Conservation (phyloP, 1,140 invertebrate genomes). For the Antheraea mylitta region DNA sequence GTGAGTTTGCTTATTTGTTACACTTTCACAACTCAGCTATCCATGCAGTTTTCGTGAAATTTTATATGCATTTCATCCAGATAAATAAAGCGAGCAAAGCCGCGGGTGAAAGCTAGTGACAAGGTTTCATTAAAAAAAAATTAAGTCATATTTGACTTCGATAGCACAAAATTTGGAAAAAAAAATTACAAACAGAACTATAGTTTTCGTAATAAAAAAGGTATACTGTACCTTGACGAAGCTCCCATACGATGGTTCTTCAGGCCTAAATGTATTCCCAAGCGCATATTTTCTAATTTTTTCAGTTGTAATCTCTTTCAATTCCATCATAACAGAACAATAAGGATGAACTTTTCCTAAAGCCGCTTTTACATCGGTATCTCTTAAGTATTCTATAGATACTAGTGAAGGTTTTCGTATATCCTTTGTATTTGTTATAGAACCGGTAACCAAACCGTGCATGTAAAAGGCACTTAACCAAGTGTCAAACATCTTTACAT, state of each 20-base stretch:
- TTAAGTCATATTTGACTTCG: too few relatives aligned
- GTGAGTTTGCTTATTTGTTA: too few relatives aligned
- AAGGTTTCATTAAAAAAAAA: too few relatives aligned
- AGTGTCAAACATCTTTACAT: conserved; percentile 74
- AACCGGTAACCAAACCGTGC: conserved; percentile 60
- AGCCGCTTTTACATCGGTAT: conserved; percentile 34
- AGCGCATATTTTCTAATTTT: conserved; percentile 59
- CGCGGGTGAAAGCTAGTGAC: too few relatives aligned
- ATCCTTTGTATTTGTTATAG: conserved; percentile 36
- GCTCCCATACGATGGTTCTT: conserved; percentile 51
- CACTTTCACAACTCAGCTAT: too few relatives aligned
- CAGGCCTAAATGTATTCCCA: conserved; percentile 65
- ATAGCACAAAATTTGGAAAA: too few relatives aligned
- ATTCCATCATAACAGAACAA: conserved; percentile 48
- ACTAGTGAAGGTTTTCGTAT: conserved; percentile 37
- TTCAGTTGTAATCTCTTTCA: conserved; percentile 45
- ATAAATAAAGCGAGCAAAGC: too few relatives aligned
- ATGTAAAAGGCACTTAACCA: conserved; percentile 63
- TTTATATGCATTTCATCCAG: too few relatives aligned
- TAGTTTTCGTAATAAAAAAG: not conserved
- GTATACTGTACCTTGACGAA: conserved; percentile 66
- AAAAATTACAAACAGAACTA: too few relatives aligned
- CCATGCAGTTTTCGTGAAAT: too few relatives aligned
- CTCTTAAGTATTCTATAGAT: conserved; percentile 31
- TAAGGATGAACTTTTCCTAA: conserved; percentile 62